These are phyloP conservation scores for Platysternon megacephalum DNA, from an alignment of 2,113 vertebrate genomes.

Conservation along the genomic window DNA sequence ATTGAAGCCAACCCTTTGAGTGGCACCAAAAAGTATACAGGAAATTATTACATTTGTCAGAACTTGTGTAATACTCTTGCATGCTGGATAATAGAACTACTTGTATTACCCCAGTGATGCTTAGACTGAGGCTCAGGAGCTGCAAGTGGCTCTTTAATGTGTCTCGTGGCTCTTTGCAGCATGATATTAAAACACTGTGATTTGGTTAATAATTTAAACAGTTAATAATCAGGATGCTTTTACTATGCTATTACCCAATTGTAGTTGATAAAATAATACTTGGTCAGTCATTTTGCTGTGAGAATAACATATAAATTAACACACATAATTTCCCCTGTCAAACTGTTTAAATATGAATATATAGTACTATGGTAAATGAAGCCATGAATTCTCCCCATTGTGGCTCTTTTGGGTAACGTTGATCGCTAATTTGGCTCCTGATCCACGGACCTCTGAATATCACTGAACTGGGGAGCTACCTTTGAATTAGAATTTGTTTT, in stretches of 20 bases:
- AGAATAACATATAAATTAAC: neutral
- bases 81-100: neutral
- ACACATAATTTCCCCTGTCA: neutral
- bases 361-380: neutral
- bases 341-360: neutral
- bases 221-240: neutral
- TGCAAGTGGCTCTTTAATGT: neutral
- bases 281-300: neutral
- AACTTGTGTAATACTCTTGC: neutral
- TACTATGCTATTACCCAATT: neutral
- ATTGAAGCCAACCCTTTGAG: neutral
- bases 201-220: neutral
- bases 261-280: neutral
- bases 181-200: neutral
- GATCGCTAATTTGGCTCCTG: neutral
- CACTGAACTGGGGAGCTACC: neutral
- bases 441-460: neutral
- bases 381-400: neutral
- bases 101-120: neutral
- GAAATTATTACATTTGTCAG: neutral
- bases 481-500: neutral
- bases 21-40: neutral
- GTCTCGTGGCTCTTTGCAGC: neutral
- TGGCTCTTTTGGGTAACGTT: neutral
- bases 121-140: neutral